A percentile compares a stretch with the other conserved stretches of the same genome.
phyloP scores from a whole-genome alignment of 2,113 vertebrate genomes.

The Hippoglossus stenolepis region DNA sequence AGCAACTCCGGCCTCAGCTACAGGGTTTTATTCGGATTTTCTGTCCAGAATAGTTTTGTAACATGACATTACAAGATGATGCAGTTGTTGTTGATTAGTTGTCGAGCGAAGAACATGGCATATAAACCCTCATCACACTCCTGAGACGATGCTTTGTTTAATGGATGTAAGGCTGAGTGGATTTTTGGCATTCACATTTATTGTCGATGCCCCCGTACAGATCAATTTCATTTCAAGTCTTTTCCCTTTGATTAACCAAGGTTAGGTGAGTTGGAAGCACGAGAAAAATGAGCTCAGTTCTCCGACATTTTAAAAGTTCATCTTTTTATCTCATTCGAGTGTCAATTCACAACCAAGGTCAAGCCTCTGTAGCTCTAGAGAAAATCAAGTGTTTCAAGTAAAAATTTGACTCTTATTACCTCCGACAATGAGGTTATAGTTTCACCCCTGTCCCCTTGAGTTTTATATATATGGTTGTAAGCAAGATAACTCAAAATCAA shows the following conservation, averaged over 20 bases:
- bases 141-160: not conserved
- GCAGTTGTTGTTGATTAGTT: not conserved
- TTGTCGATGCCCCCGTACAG: not conserved
- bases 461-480: too few relatives aligned
- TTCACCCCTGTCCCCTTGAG: too few relatives aligned
- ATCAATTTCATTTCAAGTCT: not conserved
- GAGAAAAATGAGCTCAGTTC: not conserved
- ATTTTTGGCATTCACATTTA: not conserved
- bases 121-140: not conserved
- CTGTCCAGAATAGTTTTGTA: not conserved
- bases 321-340: too few relatives aligned
- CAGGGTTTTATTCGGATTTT: not conserved
- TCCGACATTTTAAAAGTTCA: too few relatives aligned
- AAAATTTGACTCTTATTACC: too few relatives aligned
- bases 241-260: too few relatives aligned
- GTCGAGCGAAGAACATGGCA: not conserved
- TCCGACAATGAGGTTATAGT: too few relatives aligned
- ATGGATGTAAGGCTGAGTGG: too few relatives aligned
- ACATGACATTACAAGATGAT: too few relatives aligned
- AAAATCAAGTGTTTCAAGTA: not conserved
- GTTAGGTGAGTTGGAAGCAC: not conserved
- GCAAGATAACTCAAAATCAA: too few relatives aligned
- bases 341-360: too few relatives aligned
- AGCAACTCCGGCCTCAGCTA: not conserved
- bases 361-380: not conserved